These are phyloP conservation scores for Ooceraea biroi DNA, from an alignment of 1,140 invertebrate species.

Conservation along the genomic window DNA sequence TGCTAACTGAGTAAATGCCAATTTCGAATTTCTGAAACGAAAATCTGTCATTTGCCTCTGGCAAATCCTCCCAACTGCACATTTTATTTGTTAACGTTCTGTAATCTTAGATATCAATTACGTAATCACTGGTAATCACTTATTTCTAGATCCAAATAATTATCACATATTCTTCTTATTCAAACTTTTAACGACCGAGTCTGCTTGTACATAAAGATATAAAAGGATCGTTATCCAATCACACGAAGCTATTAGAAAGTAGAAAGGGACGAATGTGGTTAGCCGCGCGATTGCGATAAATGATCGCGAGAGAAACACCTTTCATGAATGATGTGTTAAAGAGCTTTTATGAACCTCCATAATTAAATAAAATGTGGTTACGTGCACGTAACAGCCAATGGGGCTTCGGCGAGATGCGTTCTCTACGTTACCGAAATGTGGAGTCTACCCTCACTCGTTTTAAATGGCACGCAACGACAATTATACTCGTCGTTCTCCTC, in stretches of 20 bases:
- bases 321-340: constrained; percentile 21
- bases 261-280: background rate
- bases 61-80: background rate
- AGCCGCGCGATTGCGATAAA: background rate
- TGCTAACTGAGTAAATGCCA: constrained; percentile 13
- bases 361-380: constrained; percentile 57
- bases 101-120: background rate
- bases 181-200: background rate
- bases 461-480: constrained; percentile 58
- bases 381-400: constrained; percentile 33
- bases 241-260: background rate
- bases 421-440: constrained; percentile 36
- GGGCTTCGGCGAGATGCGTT: constrained; percentile 26
- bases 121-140: background rate
- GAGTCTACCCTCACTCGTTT: background rate
- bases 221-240: background rate
- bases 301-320: background rate
- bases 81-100: background rate
- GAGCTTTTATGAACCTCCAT: constrained; percentile 33
- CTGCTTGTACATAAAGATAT: background rate
- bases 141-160: background rate
- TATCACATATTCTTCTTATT: background rate
- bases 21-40: background rate
- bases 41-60: background rate
- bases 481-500: constrained; percentile 52